phyloP scores from a whole-genome alignment of 2,797 vertebrate species.

The Aldrovandia affinis region DNA sequence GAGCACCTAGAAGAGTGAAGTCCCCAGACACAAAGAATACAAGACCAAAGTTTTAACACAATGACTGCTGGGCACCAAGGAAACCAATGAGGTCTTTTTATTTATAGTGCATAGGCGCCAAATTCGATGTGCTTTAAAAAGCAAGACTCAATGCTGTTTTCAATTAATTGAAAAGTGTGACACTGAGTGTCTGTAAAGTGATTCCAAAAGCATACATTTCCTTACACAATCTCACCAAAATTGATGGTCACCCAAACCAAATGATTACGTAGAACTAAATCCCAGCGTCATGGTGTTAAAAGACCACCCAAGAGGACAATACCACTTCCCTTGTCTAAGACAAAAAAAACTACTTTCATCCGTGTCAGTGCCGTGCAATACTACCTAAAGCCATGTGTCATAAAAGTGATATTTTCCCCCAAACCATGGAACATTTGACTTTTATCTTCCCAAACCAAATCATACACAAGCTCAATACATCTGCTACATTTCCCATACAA shows the following conservation, averaged over 20 bases:
- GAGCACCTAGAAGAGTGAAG: constrained; percentile 32
- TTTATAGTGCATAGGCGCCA: background rate
- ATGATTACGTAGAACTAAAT: constrained; percentile 10
- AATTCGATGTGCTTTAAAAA: background rate
- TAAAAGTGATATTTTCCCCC: background rate
- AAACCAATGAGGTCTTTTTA: background rate
- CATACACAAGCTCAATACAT: background rate
- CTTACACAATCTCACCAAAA: constrained; percentile 2
- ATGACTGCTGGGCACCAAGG: constrained; percentile 42
- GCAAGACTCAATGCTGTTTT: constrained; percentile 15
- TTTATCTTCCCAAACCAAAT: background rate
- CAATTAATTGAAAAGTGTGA: background rate
- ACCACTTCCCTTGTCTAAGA: background rate
- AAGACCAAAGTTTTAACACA: constrained; percentile 27
- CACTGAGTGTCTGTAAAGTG: background rate
- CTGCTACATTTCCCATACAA: constrained; percentile 20
- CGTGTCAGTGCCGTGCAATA: background rate
- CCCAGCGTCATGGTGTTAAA: constrained; percentile 47
- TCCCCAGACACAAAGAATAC: constrained; percentile 12
- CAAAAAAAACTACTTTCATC: background rate
- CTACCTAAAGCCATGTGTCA: background rate
- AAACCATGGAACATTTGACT: background rate
- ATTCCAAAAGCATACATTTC: background rate
- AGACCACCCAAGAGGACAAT: constrained; percentile 37
- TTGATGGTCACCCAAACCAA: constrained; percentile 19